These are phyloP conservation scores for Coluber constrictor DNA, from an alignment of 2,797 vertebrate species.

Conservation along the genomic window DNA sequence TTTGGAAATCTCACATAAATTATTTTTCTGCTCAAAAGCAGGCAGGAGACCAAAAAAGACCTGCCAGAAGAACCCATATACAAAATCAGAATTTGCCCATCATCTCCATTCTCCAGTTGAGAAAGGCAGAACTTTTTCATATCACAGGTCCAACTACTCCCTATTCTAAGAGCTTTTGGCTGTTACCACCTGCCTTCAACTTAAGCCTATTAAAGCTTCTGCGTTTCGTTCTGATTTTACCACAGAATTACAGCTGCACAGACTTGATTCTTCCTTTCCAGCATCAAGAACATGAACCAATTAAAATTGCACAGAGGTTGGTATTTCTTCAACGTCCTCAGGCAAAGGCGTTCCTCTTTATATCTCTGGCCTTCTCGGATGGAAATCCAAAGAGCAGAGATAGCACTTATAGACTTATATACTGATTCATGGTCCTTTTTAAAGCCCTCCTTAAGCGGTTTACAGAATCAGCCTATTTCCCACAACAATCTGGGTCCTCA, in stretches of 20 bases:
- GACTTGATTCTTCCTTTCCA: background rate
- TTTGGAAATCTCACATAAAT: background rate
- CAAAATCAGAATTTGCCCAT: background rate
- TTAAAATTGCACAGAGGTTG: background rate
- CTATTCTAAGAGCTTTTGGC: background rate
- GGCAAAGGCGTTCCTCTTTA: background rate
- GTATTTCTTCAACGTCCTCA: background rate
- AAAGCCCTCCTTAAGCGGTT: no score
- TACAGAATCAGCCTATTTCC: background rate
- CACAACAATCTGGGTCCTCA: background rate
- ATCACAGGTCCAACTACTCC: background rate
- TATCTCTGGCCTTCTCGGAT: background rate
- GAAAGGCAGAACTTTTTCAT: background rate
- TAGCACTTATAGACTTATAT: background rate
- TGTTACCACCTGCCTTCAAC: background rate
- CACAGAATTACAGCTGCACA: background rate
- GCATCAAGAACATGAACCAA: background rate
- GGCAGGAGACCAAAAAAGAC: background rate
- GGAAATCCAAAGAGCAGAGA: background rate
- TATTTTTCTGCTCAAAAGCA: background rate
- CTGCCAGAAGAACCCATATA: background rate
- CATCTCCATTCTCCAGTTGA: background rate
- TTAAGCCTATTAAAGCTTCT: background rate
- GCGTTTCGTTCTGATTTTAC: background rate
- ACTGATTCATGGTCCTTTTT: background rate